Evolutionary conservation across 2,113 vertebrate species (phyloP), one percentile per base, ranked within the genome.

Genomic region (Myotis yumanensis): DNA sequence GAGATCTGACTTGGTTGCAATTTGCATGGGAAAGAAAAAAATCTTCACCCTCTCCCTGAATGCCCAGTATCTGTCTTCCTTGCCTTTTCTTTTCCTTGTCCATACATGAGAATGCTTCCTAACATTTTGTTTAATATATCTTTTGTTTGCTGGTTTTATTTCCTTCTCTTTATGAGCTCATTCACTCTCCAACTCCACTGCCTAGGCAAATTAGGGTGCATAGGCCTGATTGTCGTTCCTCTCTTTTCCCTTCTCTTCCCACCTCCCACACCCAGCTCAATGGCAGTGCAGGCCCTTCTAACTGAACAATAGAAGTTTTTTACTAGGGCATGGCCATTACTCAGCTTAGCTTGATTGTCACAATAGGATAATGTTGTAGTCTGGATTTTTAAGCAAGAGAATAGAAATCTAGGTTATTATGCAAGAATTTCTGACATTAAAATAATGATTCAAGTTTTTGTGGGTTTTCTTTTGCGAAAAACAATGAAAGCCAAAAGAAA

Each of bases 381-480:
- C 54, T 57, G 14, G 46, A 1, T 30, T 91, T 91, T 93, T 79
- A 30, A 93, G 80, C 7, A 32, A 94, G 28, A 94, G 46, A 43
- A 87, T 32, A 87, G 40, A 92, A 91, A 84, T 59, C 15, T 76
- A 87, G 71, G 28, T 22, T 83, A 94, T 89, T 71, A 22, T 64
- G n/a, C 32, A 86, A 84, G 86, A 75, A 80, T 54, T 32, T 72
- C 35, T 87, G n/a, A 40, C 35, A n/a, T 46, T 75, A n/a, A n/a
- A 93, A 79, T 72, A 87, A 89, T 79, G 18, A 7, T 57, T 89
- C 8, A 68, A 75, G 9, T 72, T 46, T 46, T 46, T 46, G 1
- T 46, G 46, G 9, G 46, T 2, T 46, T 46, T 91, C 82, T 73
- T 57, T 92, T 11, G 9, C 18, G 12, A 22, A 37, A 68, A 68